Evolutionary conservation across 2,797 vertebrate genomes (phyloP), one percentile per base, ranked within the genome.

Genomic region (Coreius guichenoti): DNA sequence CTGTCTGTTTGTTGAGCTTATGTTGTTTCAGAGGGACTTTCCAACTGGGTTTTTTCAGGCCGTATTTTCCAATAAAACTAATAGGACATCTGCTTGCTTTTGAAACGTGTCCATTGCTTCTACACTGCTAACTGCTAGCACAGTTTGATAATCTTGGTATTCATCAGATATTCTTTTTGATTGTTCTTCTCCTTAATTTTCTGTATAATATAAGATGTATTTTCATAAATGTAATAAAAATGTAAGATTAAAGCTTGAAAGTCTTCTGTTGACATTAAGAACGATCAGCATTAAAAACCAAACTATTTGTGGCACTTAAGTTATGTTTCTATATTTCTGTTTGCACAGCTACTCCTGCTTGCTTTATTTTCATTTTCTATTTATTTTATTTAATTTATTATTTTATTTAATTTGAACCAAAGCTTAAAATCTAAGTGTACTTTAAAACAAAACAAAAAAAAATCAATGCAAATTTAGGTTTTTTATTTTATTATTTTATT

Each of bases 41-140:
- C 75, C 75, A 58, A 14, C n/a, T 78, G 69, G n/a, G n/a, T 43
- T 78, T 84, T 84, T 43, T 84, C 39, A 80, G 65, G 39, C 76
- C 29, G 5, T 47, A 39, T 84, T 72, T 54, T 61, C 4, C 14
- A 79, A 14, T 72, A 49, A 84, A 70, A 72, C 11, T 33, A 69
- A 61, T 49, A 47, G 23, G 76, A 33, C 2, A 63, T 43, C 17
- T 33, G 58, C 5, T 7, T 49, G 39, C 58, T 54, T 54, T 70
- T 84, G 13, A 58, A 69, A 70, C 3, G 1, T 31, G 73, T 51
- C 19, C 36, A 78, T 29, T 78, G 17, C 9, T 54, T 2, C 45
- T 54, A 47, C 65, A 67, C 76, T 43, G 21, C 13, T 11, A 3
- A 39, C 3, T 72, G 12, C 21, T 36, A 4, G 23, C 19, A 23